These are phyloP conservation scores for Danaus melanippus DNA, from an alignment of 1,140 invertebrate genomes.

Conservation along the genomic window DNA sequence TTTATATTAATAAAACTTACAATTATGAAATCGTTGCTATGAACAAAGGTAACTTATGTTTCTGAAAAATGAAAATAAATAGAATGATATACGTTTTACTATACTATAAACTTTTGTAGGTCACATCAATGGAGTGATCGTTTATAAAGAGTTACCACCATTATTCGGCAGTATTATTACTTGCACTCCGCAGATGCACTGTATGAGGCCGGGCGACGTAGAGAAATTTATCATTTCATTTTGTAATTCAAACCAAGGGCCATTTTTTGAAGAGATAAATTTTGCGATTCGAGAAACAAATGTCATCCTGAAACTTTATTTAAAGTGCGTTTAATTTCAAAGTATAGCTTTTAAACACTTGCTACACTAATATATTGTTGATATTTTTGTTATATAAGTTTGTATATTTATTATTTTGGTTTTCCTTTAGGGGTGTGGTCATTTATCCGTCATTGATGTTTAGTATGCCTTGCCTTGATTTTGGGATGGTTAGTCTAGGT, in stretches of 20 bases:
- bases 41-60: conserved; percentile 45
- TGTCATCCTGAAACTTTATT: conserved; percentile 51
- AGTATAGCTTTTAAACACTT: too few relatives aligned
- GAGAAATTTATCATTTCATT: conserved; percentile 52
- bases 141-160: conserved; percentile 43
- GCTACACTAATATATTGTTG: too few relatives aligned
- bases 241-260: conserved; percentile 58
- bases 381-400: not conserved
- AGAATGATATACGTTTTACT: not conserved
- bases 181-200: conserved; percentile 40
- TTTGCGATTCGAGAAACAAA: conserved; percentile 51
- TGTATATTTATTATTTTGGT: conserved; percentile 2
- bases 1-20: conserved; percentile 60
- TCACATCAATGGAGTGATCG: conserved; percentile 56
- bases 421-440: conserved; percentile 48
- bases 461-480: conserved; percentile 52
- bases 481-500: conserved; percentile 57
- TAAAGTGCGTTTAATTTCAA: conserved; percentile 41
- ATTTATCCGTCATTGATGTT: conserved; percentile 58
- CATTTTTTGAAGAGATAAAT: conserved; percentile 61
- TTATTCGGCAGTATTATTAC: conserved; percentile 54
- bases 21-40: conserved; percentile 56
- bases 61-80: not conserved
- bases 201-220: conserved; percentile 45
- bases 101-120: conserved; percentile 27